phyloP scores from a whole-genome alignment of 2,113 vertebrate genomes.

The Otus sunia region DNA sequence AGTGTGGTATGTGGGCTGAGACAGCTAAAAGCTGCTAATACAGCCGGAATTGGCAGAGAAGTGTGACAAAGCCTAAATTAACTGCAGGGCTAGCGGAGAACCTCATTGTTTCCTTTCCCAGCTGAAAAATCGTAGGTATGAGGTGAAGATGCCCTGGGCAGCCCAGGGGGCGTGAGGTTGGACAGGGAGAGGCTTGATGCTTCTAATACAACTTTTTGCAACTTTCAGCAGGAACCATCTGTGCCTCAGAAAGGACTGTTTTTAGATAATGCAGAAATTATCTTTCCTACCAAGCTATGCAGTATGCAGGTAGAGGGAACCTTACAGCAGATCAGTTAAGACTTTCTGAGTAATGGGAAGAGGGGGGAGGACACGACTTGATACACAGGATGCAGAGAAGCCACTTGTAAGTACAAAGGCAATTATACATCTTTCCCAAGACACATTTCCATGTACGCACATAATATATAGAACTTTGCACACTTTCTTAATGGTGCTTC shows the following conservation, averaged over 20 bases:
- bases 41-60: not conserved
- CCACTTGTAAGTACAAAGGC: not conserved
- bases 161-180: not conserved
- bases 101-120: not conserved
- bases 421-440: not conserved
- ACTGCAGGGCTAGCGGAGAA: not conserved
- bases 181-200: not conserved
- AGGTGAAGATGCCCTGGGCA: not conserved
- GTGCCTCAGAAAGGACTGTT: not conserved
- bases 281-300: not conserved
- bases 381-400: not conserved
- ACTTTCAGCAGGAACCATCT: not conserved
- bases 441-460: not conserved
- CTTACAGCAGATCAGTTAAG: not conserved
- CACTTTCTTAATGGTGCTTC: not conserved
- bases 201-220: not conserved
- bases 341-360: not conserved
- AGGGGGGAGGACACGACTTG: not conserved
- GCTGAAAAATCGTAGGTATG: not conserved
- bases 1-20: not conserved
- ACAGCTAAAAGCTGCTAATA: conserved; percentile 27
- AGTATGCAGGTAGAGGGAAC: not conserved
- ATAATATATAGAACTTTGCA: not conserved
- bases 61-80: not conserved
- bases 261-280: not conserved